Evolutionary conservation across 1,140 invertebrate genomes (phyloP), one percentile per base, ranked within the genome.

Genomic region (Phthorimaea operculella): DNA sequence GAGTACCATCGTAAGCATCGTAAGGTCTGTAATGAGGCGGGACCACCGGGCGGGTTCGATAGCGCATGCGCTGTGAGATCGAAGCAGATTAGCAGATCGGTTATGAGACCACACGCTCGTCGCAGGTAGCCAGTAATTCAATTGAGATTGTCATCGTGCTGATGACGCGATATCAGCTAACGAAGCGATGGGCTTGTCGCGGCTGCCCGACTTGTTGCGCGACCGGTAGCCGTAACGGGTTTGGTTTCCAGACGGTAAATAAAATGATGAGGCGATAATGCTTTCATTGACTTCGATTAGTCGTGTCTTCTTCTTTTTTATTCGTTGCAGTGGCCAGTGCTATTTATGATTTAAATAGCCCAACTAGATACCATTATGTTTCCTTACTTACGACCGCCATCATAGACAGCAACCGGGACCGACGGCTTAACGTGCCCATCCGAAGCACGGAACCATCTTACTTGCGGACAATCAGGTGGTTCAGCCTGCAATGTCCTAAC

Each of bases 121-220:
- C 68, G 73, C 79, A 81, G 80, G 80, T 83, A 83, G 80, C 72
- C 68, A 59, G 80, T 77, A 74, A 79, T 81, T 83, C 78, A 80
- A 83, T 80, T 76, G 64, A 78, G 79, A 84, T 82, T 84, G 81
- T 84, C 79, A 81, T 82, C 80, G 72, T 70, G 62, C 61, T 64
- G 75, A 79, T 82, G 72, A 79, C 67, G 72, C 73, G 80, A 79
- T 79, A 79, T 53, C 60, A 57, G 58, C 66, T 79, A 81, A 81
- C 74, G 76, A 82, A 80, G 70, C 70, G 68, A 77, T 76, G 77
- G 75, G 63, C 67, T 57, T 56, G 58, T 59, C 18, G 36, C 33
- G 33, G 6, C 33, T 6, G 33, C n/a, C 36, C 15, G 39, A 12
- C 39, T 28, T 28, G 21, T 28, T 28, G 34, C 17, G 17, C 33